Evolutionary conservation across 2,797 vertebrate genomes (phyloP).

Genomic region (Lepidocolaptes lacrymiger): DNA sequence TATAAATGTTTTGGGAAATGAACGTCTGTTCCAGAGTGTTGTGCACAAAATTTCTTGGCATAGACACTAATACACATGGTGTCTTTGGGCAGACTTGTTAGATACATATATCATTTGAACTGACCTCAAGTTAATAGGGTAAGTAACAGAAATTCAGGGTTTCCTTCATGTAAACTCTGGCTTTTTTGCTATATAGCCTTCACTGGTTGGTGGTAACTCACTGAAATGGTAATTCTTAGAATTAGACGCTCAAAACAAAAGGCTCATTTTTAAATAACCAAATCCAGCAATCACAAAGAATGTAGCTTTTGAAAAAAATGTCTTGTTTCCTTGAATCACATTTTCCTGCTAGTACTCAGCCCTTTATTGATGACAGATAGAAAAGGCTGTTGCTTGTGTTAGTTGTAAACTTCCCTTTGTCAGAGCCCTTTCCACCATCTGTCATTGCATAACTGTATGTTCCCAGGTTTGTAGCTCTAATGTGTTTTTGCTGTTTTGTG

Average conservation of each 20-base stretch:
- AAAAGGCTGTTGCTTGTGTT: slow-evolving; percentile 59
- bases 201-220: slow-evolving; percentile 28
- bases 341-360: slow-evolving; percentile 45
- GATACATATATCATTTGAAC: neutral
- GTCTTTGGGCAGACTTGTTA: neutral
- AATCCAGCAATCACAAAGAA: slow-evolving; percentile 53
- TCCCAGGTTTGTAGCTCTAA: slow-evolving; percentile 66
- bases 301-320: slow-evolving; percentile 47
- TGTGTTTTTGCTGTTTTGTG: slow-evolving; percentile 71
- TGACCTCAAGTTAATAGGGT: neutral
- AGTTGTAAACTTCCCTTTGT: slow-evolving; percentile 61
- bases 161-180: neutral
- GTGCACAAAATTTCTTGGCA: neutral
- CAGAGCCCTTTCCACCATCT: slow-evolving; percentile 67
- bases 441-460: slow-evolving; percentile 66
- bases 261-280: slow-evolving; percentile 44
- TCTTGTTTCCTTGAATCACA: slow-evolving; percentile 44
- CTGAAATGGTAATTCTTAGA: slow-evolving; percentile 48
- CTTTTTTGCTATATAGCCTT: neutral
- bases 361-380: slow-evolving; percentile 60
- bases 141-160: neutral
- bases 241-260: slow-evolving; percentile 47
- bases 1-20: neutral
- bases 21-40: neutral
- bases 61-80: neutral